phyloP scores from a whole-genome alignment of 2,113 vertebrate species.

The Pseudopodoces humilis region DNA sequence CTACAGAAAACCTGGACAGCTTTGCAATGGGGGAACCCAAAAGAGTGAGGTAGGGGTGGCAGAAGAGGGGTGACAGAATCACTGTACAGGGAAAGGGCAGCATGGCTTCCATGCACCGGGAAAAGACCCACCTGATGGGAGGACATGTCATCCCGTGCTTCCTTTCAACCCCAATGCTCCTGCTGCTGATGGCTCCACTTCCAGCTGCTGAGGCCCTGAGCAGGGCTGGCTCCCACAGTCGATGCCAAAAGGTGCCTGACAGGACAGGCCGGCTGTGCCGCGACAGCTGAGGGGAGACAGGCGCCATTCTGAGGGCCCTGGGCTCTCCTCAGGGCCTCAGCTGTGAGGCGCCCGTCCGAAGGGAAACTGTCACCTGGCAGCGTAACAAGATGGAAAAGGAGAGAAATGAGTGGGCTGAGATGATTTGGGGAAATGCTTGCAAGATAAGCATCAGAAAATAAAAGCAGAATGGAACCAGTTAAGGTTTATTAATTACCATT shows the following conservation, averaged over 20 bases:
- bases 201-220: neutral
- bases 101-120: fast-evolving
- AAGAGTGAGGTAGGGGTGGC: neutral
- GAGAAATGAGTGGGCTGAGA: neutral
- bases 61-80: neutral
- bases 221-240: fast-evolving
- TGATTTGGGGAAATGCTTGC: neutral
- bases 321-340: neutral
- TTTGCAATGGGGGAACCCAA: neutral
- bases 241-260: fast-evolving
- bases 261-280: fast-evolving
- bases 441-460: neutral
- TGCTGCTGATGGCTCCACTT: neutral
- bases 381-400: neutral
- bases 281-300: neutral
- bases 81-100: neutral
- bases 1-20: neutral
- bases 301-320: fast-evolving
- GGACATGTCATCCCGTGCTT: neutral
- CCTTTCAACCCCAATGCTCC: neutral
- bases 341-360: fast-evolving
- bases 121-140: neutral
- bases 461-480: neutral
- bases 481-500: neutral
- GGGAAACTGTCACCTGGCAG: neutral